Evolutionary conservation across 2,888 invertebrate species (phyloP), one percentile per base, ranked within the genome.

Genomic region (Morpho deidamia): DNA sequence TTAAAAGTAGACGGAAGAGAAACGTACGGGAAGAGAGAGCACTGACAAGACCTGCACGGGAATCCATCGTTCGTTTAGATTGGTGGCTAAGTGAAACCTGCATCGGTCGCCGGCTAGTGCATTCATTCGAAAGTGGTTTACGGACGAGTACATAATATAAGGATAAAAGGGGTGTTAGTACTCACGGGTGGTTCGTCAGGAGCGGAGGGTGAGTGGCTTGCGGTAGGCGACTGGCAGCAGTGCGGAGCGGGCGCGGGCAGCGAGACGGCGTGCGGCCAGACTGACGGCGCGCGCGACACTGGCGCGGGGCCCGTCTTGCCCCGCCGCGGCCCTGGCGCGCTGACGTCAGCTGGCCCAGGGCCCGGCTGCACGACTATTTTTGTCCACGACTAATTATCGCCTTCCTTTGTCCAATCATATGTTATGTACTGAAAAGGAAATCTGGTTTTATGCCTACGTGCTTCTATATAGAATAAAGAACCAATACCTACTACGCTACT

Each of bases 271-370:
- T 89, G 87, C 86, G 85, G 74, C 79, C 82, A 74, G 83, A 74
- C 74, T 72, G 88, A 82, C 86, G 84, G 88, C 88, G 88, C 88
- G 86, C 88, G 85, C 88, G 86, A 81, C 86, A 87, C 88, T 89
- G 88, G 82, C 84, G 87, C 86, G 88, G 88, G 88, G 87, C 89
- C 88, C 87, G 86, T 87, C 83, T 89, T 87, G 86, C 88, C 89
- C 88, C 87, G 85, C 85, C 64, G 69, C 69, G 81, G 81, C 85
- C 81, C 83, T 82, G 82, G 77, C 80, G 77, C 78, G 81, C 71
- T 88, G 85, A 88, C 88, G 88, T 88, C 88, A 88, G 80, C 87
- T 84, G 86, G 85, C 86, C 87, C 88, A 86, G 87, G 88, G 88
- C 88, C 87, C 87, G 87, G 75, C 78, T 71, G 71, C 73, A 75